Evolutionary conservation across 2,888 invertebrate species (phyloP).

Genomic region (Ophion obscuratus): DNA sequence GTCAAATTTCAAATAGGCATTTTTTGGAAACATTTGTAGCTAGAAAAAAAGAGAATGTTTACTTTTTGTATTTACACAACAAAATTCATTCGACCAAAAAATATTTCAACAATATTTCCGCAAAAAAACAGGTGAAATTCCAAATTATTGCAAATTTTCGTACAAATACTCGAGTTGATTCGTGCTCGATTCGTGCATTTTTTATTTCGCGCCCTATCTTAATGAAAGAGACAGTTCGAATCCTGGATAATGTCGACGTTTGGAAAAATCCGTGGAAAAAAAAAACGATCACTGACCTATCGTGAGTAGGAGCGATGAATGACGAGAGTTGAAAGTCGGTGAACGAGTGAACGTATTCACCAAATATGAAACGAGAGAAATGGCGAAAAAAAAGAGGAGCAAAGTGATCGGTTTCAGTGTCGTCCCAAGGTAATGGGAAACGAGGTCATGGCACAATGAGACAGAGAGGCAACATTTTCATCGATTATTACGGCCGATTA

Average conservation of each 20-base stretch:
- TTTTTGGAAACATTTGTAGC: neutral
- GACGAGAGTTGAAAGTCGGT: neutral
- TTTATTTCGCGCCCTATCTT: too few relatives aligned
- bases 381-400: slow-evolving; percentile 25
- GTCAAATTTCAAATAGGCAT: neutral
- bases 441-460: slow-evolving; percentile 61
- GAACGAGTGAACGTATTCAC: slow-evolving; percentile 4
- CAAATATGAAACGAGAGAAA: neutral
- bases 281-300: too few relatives aligned
- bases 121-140: neutral
- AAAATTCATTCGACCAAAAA: neutral
- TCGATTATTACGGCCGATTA: slow-evolving; percentile 46
- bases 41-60: neutral
- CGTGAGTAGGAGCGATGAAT: neutral
- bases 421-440: slow-evolving; percentile 54
- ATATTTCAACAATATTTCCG: neutral
- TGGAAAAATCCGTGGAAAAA: too few relatives aligned
- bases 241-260: too few relatives aligned
- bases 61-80: too few relatives aligned
- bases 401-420: slow-evolving; percentile 57
- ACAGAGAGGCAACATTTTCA: slow-evolving; percentile 43
- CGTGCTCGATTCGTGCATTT: too few relatives aligned
- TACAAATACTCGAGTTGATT: neutral
- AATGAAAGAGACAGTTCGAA: too few relatives aligned
- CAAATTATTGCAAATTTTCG: neutral